Percentiles rank a stretch among this genome's conserved stretches.
Evolutionary conservation across 2,888 invertebrate genomes (phyloP).

Genomic region (Callinectes sapidus): DNA sequence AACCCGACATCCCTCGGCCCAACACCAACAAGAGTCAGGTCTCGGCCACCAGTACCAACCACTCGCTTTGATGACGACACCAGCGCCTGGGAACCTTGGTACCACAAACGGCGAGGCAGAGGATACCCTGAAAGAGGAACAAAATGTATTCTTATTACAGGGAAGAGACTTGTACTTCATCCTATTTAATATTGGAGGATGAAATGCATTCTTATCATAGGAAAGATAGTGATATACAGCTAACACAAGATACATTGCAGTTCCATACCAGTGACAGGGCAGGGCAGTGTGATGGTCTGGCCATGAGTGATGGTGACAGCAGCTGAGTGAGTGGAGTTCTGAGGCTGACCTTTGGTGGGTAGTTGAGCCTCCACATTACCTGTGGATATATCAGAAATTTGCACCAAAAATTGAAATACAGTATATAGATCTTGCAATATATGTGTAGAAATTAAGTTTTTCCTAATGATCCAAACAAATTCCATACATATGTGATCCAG

Average conservation of each 20-base stretch:
- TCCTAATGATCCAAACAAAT: neutral
- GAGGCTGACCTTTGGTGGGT: constrained; percentile 39
- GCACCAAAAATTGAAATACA: neutral
- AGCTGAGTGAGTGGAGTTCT: neutral
- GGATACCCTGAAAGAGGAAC: constrained; percentile 48
- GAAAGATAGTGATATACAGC: neutral
- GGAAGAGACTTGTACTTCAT: neutral
- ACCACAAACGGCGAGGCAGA: constrained; percentile 64
- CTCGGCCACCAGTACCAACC: constrained; percentile 43
- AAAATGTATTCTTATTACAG: neutral
- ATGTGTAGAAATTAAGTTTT: neutral
- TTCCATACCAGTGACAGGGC: constrained; percentile 77
- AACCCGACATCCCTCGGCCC: constrained; percentile 51
- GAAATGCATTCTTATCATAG: neutral
- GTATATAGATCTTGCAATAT: neutral
- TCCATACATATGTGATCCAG: neutral
- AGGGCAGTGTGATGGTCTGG: constrained; percentile 78
- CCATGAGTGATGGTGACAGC: constrained; percentile 76
- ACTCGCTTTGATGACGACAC: constrained; percentile 56
- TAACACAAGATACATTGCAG: neutral
- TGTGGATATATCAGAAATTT: neutral
- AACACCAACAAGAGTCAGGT: constrained; percentile 59
- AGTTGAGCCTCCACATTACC: constrained; percentile 39
- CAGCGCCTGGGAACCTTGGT: constrained; percentile 58
- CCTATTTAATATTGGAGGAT: neutral